Conservation (phyloP, 53 echinoderm and acorn worm genomes). For the Holothuria leucospilota region DNA sequence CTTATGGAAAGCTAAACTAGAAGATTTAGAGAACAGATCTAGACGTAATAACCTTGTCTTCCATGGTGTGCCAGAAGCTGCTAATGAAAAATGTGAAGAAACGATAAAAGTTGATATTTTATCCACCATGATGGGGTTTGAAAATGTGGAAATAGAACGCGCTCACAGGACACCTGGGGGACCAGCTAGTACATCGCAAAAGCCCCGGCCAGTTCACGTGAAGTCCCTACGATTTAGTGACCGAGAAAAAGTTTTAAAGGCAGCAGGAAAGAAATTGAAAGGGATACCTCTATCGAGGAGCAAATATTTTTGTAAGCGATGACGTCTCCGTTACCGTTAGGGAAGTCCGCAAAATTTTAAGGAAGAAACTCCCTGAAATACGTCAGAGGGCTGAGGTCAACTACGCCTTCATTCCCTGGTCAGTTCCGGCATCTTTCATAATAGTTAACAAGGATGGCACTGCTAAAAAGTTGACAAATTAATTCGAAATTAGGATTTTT, state of each 20-base stretch:
- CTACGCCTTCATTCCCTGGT: neutral
- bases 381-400: neutral
- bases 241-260: neutral
- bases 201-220: neutral
- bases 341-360: neutral
- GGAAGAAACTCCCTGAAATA: neutral
- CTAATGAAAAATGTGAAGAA: neutral
- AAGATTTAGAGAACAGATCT: constrained; percentile 3
- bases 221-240: neutral
- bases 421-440: neutral
- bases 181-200: neutral
- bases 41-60: neutral
- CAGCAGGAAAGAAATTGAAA: constrained; percentile 13
- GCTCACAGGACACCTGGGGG: no score
- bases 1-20: neutral
- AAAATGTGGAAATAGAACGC: neutral
- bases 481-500: neutral
- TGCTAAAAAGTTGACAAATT: neutral
- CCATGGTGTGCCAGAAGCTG: neutral
- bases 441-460: neutral
- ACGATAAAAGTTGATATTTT: constrained; percentile 1
- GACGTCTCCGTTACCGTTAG: neutral
- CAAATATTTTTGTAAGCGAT: neutral
- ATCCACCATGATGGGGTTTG: constrained; percentile 1
- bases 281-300: neutral